Evolutionary conservation across 2,888 invertebrate genomes (phyloP).

Genomic region (Nemurella pictetii): DNA sequence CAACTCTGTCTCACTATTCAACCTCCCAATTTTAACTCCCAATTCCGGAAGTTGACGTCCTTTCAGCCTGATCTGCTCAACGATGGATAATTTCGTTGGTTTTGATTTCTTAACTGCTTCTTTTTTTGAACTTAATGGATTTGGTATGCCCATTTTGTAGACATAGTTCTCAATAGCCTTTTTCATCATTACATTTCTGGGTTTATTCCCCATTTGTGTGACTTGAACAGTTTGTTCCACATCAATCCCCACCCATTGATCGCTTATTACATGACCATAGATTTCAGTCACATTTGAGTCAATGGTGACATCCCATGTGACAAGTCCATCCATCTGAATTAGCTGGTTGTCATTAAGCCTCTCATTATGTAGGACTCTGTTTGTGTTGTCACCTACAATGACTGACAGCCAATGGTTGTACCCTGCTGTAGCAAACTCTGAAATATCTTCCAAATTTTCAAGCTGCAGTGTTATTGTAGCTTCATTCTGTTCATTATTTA

Average conservation of each 20-base stretch:
- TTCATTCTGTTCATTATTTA: not conserved
- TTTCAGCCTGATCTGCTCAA: conserved; percentile 29
- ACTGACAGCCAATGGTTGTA: conserved; percentile 59
- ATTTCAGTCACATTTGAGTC: conserved; percentile 54
- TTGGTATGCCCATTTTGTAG: not conserved
- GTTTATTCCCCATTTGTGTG: not conserved
- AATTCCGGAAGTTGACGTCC: conserved; percentile 15
- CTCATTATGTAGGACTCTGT: conserved; percentile 61
- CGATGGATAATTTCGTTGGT: conserved; percentile 17
- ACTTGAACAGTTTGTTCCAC: conserved; percentile 5
- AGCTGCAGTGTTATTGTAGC: conserved; percentile 50
- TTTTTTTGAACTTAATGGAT: not conserved
- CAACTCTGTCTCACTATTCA: not conserved
- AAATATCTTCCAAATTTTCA: conserved; percentile 55
- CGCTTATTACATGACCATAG: conserved; percentile 61
- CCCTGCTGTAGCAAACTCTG: conserved; percentile 57
- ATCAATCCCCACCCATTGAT: conserved; percentile 53
- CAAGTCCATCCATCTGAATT: conserved; percentile 9
- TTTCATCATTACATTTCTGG: conserved; percentile 6
- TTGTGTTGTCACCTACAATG: conserved; percentile 67
- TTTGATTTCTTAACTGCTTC: not conserved
- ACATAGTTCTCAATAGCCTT: conserved; percentile 9
- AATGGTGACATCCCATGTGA: conserved; percentile 50
- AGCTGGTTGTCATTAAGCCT: conserved; percentile 44
- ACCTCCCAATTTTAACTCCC: not conserved